Evolutionary conservation across 2,888 invertebrate genomes (phyloP), one percentile per base, ranked within the genome.

Genomic region (Macrosiphum euphorbiae): DNA sequence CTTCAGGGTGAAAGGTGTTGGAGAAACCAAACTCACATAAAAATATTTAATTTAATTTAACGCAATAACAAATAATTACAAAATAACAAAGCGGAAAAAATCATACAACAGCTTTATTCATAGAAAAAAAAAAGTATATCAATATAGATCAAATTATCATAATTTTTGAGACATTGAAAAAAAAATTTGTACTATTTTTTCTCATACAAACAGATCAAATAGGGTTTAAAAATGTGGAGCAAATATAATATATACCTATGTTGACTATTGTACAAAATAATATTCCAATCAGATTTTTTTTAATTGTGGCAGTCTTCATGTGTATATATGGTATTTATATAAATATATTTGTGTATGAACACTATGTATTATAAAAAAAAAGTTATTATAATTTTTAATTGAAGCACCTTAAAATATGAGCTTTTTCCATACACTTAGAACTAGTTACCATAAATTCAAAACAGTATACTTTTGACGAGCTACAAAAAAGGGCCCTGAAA

Each of bases 351-450:
- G 26, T 47, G 84, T 47, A 91, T 87, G 47, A 92, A 35, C 91
- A 86, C 44, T 86, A 4, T 67, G 10, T 67, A 78, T 88, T 86
- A 58, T 41, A 92, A 78, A 87, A 87, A 92, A 88, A 87, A 87
- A 47, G 58, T 88, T 88, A 58, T 55, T 91, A 26, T 35, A 84
- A 89, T 67, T 92, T 78, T 92, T 89, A 88, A 89, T 50, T 24
- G 47, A 94, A 94, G 93, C 93, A 94, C 93, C 93, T 94, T 94
- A 94, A 93, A 85, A 61, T 88, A 90, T 94, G 93, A 94, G 93
- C 93, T 94, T 94, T 85, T 90, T 90, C 50, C 44, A 58, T 93
- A 89, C 26, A 89, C 93, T 86, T 94, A 94, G n/a, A 86, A 90
- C 93, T 94, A 94, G 26, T 92, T 88, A 92, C 52, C 67, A 67